phyloP scores from a whole-genome alignment of 2,797 vertebrate genomes.

The Strix occidentalis region DNA sequence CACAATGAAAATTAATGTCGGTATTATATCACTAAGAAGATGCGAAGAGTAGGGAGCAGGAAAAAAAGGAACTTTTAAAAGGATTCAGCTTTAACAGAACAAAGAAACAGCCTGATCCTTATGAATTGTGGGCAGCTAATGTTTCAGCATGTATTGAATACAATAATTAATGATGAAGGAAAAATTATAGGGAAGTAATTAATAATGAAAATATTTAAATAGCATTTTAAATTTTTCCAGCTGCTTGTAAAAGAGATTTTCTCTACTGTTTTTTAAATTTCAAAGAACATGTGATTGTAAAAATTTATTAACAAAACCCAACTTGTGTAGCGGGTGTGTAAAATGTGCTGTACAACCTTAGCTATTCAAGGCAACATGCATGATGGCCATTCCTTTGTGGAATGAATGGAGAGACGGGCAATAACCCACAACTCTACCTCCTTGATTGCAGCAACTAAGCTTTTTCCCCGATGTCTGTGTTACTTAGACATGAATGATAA shows the following conservation, averaged over 20 bases:
- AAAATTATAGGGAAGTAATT: neutral
- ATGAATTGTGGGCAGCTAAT: neutral
- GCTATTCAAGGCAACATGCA: neutral
- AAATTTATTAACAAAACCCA: neutral
- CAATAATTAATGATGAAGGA: neutral
- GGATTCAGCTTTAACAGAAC: neutral
- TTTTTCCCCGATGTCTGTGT: neutral
- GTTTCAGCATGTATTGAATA: neutral
- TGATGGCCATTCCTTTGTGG: neutral
- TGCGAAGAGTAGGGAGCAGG: neutral
- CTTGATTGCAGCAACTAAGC: neutral
- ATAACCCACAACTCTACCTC: neutral
- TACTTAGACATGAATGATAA: neutral
- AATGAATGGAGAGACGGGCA: neutral
- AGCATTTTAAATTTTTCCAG: neutral
- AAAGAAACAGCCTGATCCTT: neutral
- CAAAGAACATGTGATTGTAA: neutral
- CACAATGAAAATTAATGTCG: neutral
- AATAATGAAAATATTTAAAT: neutral
- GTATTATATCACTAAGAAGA: neutral
- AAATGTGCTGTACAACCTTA: neutral
- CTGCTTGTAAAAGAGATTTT: neutral
- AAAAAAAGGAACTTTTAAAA: neutral
- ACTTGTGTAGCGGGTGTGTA: neutral
- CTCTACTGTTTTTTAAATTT: neutral